Conservation (phyloP, 2,888 invertebrate genomes). For the Erannis defoliaria region DNA sequence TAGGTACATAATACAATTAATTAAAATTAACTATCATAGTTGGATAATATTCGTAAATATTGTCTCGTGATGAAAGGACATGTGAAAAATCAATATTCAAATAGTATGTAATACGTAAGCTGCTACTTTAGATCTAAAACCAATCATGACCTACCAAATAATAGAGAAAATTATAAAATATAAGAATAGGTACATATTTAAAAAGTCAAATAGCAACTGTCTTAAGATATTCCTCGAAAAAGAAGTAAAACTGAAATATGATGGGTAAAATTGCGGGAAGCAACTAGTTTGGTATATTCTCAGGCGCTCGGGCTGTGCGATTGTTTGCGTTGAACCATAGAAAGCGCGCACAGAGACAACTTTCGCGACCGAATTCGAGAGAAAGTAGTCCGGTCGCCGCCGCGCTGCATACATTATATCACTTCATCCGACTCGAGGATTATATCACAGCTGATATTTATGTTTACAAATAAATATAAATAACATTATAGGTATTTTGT, state of each 20-base stretch:
- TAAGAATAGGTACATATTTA: too few species aligned
- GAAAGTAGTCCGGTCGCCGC: slow-evolving; percentile 82
- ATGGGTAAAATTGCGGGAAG: slow-evolving; percentile 1
- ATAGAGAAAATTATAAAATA: too few species aligned
- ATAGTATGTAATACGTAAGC: too few species aligned
- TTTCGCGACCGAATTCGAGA: slow-evolving; percentile 86
- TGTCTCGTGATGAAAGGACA: too few species aligned
- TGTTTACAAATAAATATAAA: slow-evolving; percentile 54
- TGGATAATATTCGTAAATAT: too few species aligned
- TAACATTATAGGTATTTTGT: slow-evolving; percentile 27
- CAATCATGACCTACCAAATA: too few species aligned
- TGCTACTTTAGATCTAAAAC: too few species aligned
- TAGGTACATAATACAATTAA: too few species aligned
- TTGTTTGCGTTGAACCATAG: slow-evolving; percentile 78
- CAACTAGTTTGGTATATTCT: slow-evolving; percentile 41
- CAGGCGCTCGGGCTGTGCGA: slow-evolving; percentile 53
- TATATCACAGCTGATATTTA: slow-evolving; percentile 70
- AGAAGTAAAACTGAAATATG: background rate
- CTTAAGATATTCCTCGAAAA: too few species aligned
- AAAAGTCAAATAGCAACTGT: too few species aligned
- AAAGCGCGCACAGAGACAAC: slow-evolving; percentile 83
- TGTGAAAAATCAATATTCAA: too few species aligned
- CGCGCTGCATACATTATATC: slow-evolving; percentile 81
- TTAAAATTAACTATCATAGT: too few species aligned
- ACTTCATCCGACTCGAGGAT: slow-evolving; percentile 75